These are phyloP conservation scores for Galagoides demidoff DNA, from an alignment of 2,797 vertebrate genomes.

Conservation along the genomic window DNA sequence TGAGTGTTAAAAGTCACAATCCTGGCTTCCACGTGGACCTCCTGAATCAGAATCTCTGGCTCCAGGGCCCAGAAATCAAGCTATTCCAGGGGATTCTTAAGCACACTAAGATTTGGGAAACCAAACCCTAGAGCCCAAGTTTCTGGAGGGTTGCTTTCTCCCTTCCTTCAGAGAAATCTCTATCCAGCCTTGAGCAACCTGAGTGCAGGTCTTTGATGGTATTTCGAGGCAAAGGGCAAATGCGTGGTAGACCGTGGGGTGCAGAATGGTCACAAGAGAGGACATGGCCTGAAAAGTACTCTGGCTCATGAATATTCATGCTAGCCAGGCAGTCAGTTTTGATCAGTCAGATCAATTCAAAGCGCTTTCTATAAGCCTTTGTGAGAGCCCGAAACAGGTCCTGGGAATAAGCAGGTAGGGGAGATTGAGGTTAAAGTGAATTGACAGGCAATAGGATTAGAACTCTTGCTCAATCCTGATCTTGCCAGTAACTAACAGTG, in stretches of 20 bases:
- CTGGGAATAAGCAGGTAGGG: constrained; percentile 69
- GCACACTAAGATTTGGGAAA: neutral
- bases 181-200: neutral
- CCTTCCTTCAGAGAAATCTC: neutral
- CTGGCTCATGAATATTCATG: constrained; percentile 80
- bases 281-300: constrained; percentile 3
- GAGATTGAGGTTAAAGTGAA: constrained; percentile 82
- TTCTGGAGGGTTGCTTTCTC: neutral
- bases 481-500: constrained; percentile 78
- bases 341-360: constrained; percentile 80
- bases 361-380: constrained; percentile 70
- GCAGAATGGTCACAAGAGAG: constrained; percentile 31
- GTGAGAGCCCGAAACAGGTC: constrained; percentile 71
- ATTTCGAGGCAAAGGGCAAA: neutral
- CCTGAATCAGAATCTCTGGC: neutral
- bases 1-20: neutral
- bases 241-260: constrained; percentile 27
- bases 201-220: neutral
- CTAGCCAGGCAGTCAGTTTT: constrained; percentile 76
- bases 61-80: neutral
- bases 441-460: constrained; percentile 85
- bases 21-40: neutral
- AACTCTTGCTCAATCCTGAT: constrained; percentile 77
- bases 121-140: neutral
- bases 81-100: neutral